Evolutionary conservation across 1,140 invertebrate genomes (phyloP), one percentile per base, ranked within the genome.

Genomic region (Hyles vespertilio): DNA sequence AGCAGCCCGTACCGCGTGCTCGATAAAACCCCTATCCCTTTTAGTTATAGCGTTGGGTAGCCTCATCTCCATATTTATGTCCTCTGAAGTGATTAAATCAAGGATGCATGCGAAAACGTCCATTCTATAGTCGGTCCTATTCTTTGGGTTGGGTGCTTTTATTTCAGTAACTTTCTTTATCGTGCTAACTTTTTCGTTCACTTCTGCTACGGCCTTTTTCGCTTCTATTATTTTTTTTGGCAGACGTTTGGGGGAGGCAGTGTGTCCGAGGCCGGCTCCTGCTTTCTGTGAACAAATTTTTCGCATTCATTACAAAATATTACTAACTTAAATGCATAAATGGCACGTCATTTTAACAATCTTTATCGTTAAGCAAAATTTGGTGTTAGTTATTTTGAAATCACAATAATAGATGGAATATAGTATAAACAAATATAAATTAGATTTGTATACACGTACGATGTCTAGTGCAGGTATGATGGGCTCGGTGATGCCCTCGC

Each of bases 401-500:
- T 22, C 22, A 45, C 44, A 1, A 45, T 1, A 45, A 45, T 45
- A 45, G n/a, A 8, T 45, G n/a, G 7, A n/a, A 45, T n/a, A 45
- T 2, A n/a, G 7, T 45, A 8, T 45, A 45, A 45, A 45, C 7
- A n/a, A 12, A 12, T n/a, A n/a, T 1, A 11, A 49, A 51, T 32
- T 51, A 32, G 3, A 32, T 51, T 32, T 11, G 22, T 50, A 50
- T 3, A 49, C 9, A 74, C 72, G 65, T 60, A 81, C 78, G 6
- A 70, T 6, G 33, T 73, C 50, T 1, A 81, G 8, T 1, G 11
- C 22, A 0, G 72, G 76, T 53, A 72, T 67, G 6, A 82, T 65
- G 0, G 79, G 79, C 8, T 81, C 78, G 0, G 58, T 66, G 32
- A 79, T 73, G 5, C 78, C 78, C 1, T 70, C 62, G 0, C 72